Conservation (phyloP, 2,888 invertebrate species). For the Caenorhabditis drosophilae region DNA sequence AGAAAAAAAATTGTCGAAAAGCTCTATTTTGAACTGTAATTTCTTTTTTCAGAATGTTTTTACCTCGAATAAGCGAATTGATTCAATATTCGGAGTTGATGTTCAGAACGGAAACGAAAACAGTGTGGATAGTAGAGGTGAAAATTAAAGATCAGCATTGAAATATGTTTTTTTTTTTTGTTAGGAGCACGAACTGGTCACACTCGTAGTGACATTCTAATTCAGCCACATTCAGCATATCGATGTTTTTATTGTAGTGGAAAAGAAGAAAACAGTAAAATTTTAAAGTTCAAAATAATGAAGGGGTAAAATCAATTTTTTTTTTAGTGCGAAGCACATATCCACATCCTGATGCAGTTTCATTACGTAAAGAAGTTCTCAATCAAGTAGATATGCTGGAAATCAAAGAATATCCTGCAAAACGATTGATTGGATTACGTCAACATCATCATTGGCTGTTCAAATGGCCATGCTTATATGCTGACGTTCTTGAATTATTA, state of each 20-base stretch:
- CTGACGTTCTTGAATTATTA: slow-evolving; percentile 56
- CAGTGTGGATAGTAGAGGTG: slow-evolving; percentile 4
- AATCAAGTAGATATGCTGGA: slow-evolving; percentile 53
- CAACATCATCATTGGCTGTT: slow-evolving; percentile 46
- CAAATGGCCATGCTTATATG: slow-evolving; percentile 57
- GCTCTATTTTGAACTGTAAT: no score
- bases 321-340: slow-evolving; percentile 9
- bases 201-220: slow-evolving; percentile 21
- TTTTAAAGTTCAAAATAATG: background rate
- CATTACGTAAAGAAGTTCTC: slow-evolving; percentile 44
- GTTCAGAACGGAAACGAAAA: background rate
- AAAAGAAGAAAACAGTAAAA: slow-evolving; percentile 25
- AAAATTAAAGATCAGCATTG: no score
- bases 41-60: no score
- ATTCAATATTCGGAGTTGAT: slow-evolving; percentile 16
- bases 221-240: slow-evolving; percentile 42
- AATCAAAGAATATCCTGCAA: slow-evolving; percentile 53
- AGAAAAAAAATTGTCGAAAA: no score
- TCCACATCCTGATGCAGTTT: slow-evolving; percentile 33
- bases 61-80: slow-evolving; percentile 13
- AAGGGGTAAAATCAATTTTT: no score
- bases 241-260: slow-evolving; percentile 48
- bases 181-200: slow-evolving; percentile 44
- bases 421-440: slow-evolving; percentile 50
- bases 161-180: no score